phyloP scores from a whole-genome alignment of 1,140 invertebrate species.

The Tyrophagus putrescentiae region DNA sequence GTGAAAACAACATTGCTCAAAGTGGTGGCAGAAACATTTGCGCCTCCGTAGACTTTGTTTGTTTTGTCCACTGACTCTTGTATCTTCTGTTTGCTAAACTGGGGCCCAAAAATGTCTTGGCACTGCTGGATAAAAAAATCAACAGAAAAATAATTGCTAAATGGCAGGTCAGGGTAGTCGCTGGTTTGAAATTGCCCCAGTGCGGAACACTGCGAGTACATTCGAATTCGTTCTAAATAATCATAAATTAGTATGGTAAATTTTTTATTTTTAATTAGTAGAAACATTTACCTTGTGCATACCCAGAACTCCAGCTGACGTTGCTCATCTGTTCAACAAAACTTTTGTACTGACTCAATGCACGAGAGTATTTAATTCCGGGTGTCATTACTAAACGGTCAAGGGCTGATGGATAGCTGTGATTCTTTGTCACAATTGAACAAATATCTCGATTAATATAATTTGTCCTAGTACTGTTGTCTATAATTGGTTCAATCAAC shows the following conservation, averaged over 20 bases:
- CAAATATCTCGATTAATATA: no score
- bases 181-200: slow-evolving; percentile 89
- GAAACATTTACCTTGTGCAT: slow-evolving; percentile 36
- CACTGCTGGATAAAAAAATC: slow-evolving; percentile 69
- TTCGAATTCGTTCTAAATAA: slow-evolving; percentile 64
- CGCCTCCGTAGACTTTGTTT: slow-evolving; percentile 62
- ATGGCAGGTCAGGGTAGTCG: slow-evolving; percentile 49
- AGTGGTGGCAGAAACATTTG: no score
- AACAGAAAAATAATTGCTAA: slow-evolving; percentile 57
- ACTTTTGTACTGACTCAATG: slow-evolving; percentile 14
- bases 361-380: no score
- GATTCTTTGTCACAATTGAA: no score
- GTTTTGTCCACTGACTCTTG: slow-evolving; percentile 47
- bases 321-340: slow-evolving; percentile 15
- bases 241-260: no score
- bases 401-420: no score
- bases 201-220: slow-evolving; percentile 85
- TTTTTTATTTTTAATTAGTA: no score
- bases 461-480: slow-evolving; percentile 88
- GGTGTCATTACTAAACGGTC: no score
- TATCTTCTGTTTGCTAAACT: slow-evolving; percentile 45
- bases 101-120: slow-evolving; percentile 54
- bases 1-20: slow-evolving; percentile 72
- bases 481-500: slow-evolving; percentile 64
- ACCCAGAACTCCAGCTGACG: no score